Conservation (phyloP, 2,797 vertebrate species). For the Anguilla megastoma region DNA sequence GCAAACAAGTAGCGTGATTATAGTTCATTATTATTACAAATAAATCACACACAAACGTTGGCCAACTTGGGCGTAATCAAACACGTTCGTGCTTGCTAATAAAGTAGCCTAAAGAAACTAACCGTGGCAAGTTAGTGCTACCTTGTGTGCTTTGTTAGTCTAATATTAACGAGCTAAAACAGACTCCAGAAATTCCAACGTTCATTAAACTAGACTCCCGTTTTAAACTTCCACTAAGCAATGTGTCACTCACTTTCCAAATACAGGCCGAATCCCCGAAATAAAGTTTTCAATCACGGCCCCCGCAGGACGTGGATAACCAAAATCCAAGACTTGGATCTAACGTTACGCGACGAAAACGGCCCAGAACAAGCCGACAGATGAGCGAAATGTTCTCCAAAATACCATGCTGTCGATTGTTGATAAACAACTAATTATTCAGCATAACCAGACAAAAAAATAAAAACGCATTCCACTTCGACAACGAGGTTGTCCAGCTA, state of each 20-base stretch:
- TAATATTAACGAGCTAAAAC: no score
- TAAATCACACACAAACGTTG: no score
- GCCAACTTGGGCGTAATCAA: no score
- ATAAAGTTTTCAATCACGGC: conserved; percentile 23
- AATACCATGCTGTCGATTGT: conserved; percentile 50
- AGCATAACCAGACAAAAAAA: not conserved
- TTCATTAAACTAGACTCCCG: not conserved
- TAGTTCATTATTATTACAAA: no score
- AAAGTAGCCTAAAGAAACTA: no score
- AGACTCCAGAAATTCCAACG: no score
- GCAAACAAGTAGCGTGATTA: no score
- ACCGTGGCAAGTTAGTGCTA: no score
- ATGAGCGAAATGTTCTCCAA: conserved; percentile 45
- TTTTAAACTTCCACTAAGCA: not conserved
- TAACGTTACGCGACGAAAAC: conserved; percentile 21
- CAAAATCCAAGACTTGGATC: not conserved
- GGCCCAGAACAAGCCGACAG: conserved; percentile 52
- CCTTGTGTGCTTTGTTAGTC: no score
- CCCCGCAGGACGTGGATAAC: not conserved
- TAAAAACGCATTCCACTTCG: not conserved
- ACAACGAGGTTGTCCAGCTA: not conserved
- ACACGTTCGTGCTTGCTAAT: no score
- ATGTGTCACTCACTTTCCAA: not conserved
- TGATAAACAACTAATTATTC: not conserved
- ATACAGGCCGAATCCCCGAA: conserved; percentile 33